phyloP scores from a whole-genome alignment of 2,888 invertebrate species.

The Acleris sparsana region DNA sequence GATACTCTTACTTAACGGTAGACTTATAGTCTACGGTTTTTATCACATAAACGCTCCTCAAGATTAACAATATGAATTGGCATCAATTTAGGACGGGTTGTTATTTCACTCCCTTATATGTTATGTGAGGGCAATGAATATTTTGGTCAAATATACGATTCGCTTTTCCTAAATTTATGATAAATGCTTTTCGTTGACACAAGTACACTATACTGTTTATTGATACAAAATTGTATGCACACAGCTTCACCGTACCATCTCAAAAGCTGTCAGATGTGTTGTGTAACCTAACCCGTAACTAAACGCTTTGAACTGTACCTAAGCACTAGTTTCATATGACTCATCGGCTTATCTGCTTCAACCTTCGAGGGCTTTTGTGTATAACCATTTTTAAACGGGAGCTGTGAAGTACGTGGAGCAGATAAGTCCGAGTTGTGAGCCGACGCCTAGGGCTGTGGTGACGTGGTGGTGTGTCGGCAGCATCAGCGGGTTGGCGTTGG shows the following conservation, averaged over 20 bases:
- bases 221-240: slow-evolving; percentile 7
- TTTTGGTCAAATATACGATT: neutral
- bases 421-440: slow-evolving; percentile 61
- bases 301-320: slow-evolving; percentile 41
- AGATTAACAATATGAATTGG: neutral
- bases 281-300: slow-evolving; percentile 23
- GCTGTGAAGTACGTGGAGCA: slow-evolving; percentile 63
- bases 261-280: slow-evolving; percentile 7
- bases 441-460: slow-evolving; percentile 77
- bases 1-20: too few relatives aligned
- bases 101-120: neutral
- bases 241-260: slow-evolving; percentile 6
- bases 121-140: neutral
- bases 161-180: slow-evolving; percentile 1
- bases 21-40: neutral
- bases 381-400: slow-evolving; percentile 30
- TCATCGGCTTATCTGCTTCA: slow-evolving; percentile 75
- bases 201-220: slow-evolving; percentile 16
- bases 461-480: slow-evolving; percentile 83
- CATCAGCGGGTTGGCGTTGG: slow-evolving; percentile 83
- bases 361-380: slow-evolving; percentile 42
- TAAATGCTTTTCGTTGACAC: slow-evolving; percentile 2
- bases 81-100: neutral
- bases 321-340: slow-evolving; percentile 57
- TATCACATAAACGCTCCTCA: neutral